Base-by-base conservation (phyloP, 2,888 invertebrate genomes). In the Chamaedrilus cognettii region DNA sequence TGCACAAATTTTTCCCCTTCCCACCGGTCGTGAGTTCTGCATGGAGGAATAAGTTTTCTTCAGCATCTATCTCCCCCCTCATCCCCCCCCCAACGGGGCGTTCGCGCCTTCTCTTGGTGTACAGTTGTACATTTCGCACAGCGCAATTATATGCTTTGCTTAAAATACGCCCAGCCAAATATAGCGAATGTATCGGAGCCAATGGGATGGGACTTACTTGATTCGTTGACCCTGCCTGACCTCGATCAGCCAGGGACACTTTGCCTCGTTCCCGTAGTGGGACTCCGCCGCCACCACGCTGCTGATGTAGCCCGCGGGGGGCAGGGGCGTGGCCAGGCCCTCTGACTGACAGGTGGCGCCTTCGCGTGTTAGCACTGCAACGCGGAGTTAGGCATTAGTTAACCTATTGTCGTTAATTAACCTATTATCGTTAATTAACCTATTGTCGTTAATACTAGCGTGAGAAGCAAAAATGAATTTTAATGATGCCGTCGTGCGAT, bases 241-340 rank as follows among this genome's bases (percentile, higher is more conserved):
- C 31, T 28, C 31, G 1, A 62, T 31, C n/a, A 50, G 49, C 62
- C 62, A 62, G 7, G 62, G 62, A 30, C 62, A 62, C 19, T 50
- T 49, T 4, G 30, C 30, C 7, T 62, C 62, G 2, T 50, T 50
- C 0, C 62, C 62, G 51, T 62, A 62, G 50, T 62, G 62, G 2
- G 62, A 51, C 51, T 62, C 62, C 3, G 33, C 15, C 5, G 50
- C 28, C 33, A 62, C 62, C 30, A 62, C 30, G 62, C 62, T 62
- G 5, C 33, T 51, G 23, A 62, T 62, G 52, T 28, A 62, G 11
- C 62, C 62, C n/a, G 31, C 31, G 7, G 62, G 31, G 1, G 62
- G 51, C 2, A 42, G 50, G 5, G 61, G 30, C 4, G 49, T n/a
- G 50, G 61, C 26, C 5, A 31, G 26, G 28, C 55, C 51, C n/a